Evolutionary conservation across 2,113 vertebrate genomes (phyloP), one percentile per base, ranked within the genome.

Genomic region (Aptenodytes patagonicus): DNA sequence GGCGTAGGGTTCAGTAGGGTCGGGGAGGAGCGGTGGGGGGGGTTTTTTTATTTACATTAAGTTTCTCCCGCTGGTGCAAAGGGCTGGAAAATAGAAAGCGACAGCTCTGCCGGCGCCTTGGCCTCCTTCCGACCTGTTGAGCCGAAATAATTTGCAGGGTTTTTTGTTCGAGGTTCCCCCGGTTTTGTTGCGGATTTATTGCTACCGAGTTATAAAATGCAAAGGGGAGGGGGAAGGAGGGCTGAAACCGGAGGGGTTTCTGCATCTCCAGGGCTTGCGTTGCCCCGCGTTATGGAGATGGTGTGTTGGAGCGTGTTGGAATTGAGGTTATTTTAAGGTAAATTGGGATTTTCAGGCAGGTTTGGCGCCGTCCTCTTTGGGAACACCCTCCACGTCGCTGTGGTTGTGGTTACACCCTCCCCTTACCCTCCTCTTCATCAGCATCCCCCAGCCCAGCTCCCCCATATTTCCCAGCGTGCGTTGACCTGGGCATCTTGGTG

Each of bases 401-500:
- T 7, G 32, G 51, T 32, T 36, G 21, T 11, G 60, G n/a, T 25
- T 17, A 11, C 7, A 36, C 15, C 29, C 18, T 51, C 34, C 19
- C 26, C 62, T 75, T 12, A 10, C 6, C 69, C 31, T 90, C 73
- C 9, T 83, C 83, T 73, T 80, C 66, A 32, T 34, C 91, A 77
- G 22, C 66, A n/a, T 44, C 16, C 4, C 52, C 19, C 69, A 44
- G 40, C 31, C 54, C 69, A 61, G 17, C 54, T 65, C 40, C 11
- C 17, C 34, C 29, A 0, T 19, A 26, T 9, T 46, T 54, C 61
- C 47, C 87, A 42, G 0, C 0, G 0, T 1, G 11, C 5, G 1
- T 19, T 61, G 31, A 20, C 4, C 21, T 19, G 70, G 55, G 26
- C 54, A 40, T 40, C 42, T 14, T 28, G 24, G 26, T 66, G 52